Percentiles rank a stretch among this genome's conserved stretches.
These are phyloP conservation scores for Tapirus terrestris DNA, from an alignment of 2,113 vertebrate genomes.

Conservation along the genomic window DNA sequence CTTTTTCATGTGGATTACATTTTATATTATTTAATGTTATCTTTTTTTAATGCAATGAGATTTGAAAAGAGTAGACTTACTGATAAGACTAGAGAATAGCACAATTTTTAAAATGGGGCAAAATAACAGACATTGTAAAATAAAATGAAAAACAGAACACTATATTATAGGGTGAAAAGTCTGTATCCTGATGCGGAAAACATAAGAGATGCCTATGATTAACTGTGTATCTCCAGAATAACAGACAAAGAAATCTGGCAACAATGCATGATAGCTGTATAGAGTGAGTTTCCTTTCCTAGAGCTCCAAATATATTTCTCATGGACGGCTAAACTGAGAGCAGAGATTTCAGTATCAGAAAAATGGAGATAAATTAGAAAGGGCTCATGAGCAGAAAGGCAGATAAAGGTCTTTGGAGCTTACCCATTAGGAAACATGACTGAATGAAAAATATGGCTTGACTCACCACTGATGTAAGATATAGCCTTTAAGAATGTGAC, in stretches of 20 bases:
- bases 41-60: not conserved
- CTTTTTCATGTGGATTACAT: not conserved
- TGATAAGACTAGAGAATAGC: not conserved
- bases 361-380: slow-evolving; percentile 59
- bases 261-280: not conserved
- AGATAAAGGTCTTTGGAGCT: slow-evolving; percentile 15
- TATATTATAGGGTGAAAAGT: not conserved
- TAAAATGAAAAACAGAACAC: not conserved
- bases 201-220: not conserved
- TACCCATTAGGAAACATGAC: slow-evolving; percentile 61
- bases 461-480: not conserved
- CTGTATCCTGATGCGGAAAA: not conserved
- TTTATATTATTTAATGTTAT: not conserved
- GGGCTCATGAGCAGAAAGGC: not conserved
- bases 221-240: not conserved
- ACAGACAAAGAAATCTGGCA: not conserved
- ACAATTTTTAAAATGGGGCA: not conserved
- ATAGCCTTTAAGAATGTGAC: not conserved
- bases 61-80: not conserved
- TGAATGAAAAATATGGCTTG: slow-evolving; percentile 57
- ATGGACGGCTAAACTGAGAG: not conserved
- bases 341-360: not conserved
- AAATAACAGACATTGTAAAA: not conserved
- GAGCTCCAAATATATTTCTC: not conserved
- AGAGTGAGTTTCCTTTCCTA: not conserved